These are phyloP conservation scores for Gonocerus acuteangulatus DNA, from an alignment of 2,888 invertebrate genomes.

Conservation along the genomic window DNA sequence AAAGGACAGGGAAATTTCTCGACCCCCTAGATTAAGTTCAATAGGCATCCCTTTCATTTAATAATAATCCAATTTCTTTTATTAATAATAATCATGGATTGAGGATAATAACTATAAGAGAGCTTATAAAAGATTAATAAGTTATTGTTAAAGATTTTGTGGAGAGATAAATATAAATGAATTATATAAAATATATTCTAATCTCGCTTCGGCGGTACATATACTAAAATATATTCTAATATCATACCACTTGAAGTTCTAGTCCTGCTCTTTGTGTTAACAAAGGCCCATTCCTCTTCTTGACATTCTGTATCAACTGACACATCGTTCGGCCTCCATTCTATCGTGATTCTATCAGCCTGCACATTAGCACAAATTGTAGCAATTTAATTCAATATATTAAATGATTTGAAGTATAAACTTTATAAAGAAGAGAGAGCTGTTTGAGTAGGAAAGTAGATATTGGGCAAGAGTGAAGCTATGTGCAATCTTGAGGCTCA, in stretches of 20 bases:
- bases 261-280: conserved; percentile 57
- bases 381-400: background rate
- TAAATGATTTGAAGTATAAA: background rate
- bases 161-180: no score
- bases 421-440: background rate
- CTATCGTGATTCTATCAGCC: conserved; percentile 57
- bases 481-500: background rate
- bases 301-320: conserved; percentile 43
- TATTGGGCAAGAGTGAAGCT: background rate
- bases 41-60: no score
- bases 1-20: no score
- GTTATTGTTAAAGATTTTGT: no score
- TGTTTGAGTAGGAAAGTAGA: background rate
- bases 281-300: conserved; percentile 71
- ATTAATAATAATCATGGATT: no score
- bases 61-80: no score
- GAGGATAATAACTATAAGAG: no score
- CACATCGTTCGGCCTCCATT: conserved; percentile 76
- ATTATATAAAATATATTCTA: no score
- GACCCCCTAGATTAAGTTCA: no score
- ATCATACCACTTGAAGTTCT: conserved; percentile 36
- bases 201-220: no score
- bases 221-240: background rate
- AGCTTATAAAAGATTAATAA: no score
- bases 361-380: conserved; percentile 35